Evolutionary conservation across 1,140 invertebrate genomes (phyloP).

Genomic region (Oedothorax gibbosus): DNA sequence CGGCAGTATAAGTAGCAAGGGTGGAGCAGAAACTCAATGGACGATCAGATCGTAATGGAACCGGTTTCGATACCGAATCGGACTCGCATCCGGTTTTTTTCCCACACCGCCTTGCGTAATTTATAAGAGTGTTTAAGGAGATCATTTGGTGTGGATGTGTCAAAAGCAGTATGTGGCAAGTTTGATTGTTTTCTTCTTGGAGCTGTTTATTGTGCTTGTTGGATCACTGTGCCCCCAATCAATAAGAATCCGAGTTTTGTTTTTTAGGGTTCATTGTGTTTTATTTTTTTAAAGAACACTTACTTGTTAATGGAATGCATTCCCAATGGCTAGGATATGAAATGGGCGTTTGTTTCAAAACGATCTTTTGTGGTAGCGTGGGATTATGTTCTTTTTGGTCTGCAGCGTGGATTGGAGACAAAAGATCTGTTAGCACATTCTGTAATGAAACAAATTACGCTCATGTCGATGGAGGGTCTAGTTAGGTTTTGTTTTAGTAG

Average conservation of each 20-base stretch:
- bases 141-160: slow-evolving; percentile 53
- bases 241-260: slow-evolving; percentile 20
- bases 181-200: slow-evolving; percentile 36
- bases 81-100: slow-evolving; percentile 45
- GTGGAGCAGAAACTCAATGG: slow-evolving; percentile 27
- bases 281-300: slow-evolving; percentile 19
- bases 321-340: slow-evolving; percentile 18
- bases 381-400: slow-evolving; percentile 35
- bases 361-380: slow-evolving; percentile 36
- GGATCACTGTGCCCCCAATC: slow-evolving; percentile 36
- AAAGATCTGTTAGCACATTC: slow-evolving; percentile 23
- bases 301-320: slow-evolving; percentile 34
- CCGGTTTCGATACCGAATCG: slow-evolving; percentile 42
- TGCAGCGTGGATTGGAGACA: not conserved
- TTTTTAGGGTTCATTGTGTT: slow-evolving; percentile 28
- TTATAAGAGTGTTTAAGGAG: slow-evolving; percentile 44
- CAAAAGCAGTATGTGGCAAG: slow-evolving; percentile 23
- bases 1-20: slow-evolving; percentile 2
- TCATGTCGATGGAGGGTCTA: not conserved
- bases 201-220: slow-evolving; percentile 7
- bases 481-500: not conserved
- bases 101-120: slow-evolving; percentile 25
- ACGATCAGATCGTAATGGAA: slow-evolving; percentile 36
- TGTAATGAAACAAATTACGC: slow-evolving; percentile 26
- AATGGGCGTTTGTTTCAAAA: slow-evolving; percentile 27